phyloP scores from a whole-genome alignment of 1,140 invertebrate genomes.

The Melitaea cinxia region DNA sequence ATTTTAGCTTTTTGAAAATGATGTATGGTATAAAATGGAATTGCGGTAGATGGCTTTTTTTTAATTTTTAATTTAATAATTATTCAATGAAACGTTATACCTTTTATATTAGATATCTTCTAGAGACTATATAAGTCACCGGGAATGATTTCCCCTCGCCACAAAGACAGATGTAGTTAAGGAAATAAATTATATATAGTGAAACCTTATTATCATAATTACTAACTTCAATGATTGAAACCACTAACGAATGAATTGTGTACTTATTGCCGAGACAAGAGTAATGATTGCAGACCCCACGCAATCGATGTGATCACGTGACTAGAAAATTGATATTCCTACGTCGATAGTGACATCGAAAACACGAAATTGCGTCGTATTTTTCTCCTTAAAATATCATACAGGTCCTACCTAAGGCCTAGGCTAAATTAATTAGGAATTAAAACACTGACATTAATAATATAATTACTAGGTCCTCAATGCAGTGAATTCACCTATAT shows the following conservation, averaged over 20 bases:
- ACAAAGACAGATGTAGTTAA: not conserved
- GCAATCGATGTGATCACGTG: conserved; percentile 25
- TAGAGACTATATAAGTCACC: not conserved
- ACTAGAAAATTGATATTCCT: conserved; percentile 17
- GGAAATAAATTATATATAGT: conserved; percentile 5
- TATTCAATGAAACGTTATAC: no score
- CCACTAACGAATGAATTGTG: conserved; percentile 32
- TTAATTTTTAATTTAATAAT: no score
- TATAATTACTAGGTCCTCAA: no score
- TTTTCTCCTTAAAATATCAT: no score
- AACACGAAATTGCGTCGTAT: not conserved
- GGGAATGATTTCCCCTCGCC: not conserved
- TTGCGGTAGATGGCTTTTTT: no score
- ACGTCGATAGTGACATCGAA: not conserved
- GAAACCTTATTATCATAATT: conserved; percentile 17
- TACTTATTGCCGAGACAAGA: conserved; percentile 29
- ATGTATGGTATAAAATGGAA: no score
- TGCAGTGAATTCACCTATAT: no score
- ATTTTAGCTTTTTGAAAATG: no score
- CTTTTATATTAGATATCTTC: no score
- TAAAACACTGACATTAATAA: no score
- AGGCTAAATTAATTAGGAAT: no score
- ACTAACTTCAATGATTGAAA: conserved; percentile 10
- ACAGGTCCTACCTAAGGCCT: no score
- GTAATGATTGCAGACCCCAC: conserved; percentile 21